Evolutionary conservation across 2,797 vertebrate species (phyloP), one percentile per base, ranked within the genome.

Genomic region (Melanotaenia trifasciata): DNA sequence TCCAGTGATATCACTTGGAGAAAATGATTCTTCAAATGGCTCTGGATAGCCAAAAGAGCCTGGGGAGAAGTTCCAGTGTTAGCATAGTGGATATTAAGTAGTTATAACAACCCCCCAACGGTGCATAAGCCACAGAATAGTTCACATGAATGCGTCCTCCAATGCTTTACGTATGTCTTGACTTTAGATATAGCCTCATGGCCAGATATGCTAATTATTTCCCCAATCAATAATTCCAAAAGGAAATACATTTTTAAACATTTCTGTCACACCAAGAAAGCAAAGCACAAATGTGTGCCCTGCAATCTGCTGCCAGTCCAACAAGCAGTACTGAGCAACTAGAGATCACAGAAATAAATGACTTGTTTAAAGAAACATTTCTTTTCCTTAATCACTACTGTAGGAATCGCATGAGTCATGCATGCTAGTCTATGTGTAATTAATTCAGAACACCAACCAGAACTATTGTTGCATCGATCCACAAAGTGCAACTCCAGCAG

Each of bases 1-100:
- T 83, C 74, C 81, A 90, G 61, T 47, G 70, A 50, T 78, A 81
- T 84, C 74, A 68, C 73, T 86, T 60, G n/a, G 72, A 78, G 79
- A 79, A 78, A 89, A 91, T 83, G 50, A 88, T 87, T 89, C 26
- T 58, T 89, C 76, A 82, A 89, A 91, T 83, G 57, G 73, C 66
- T 67, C 62, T 40, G 58, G 75, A 80, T 79, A 78, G 87, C 78
- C 38, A 66, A 81, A 82, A 84, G 72, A 74, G 85, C 89, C 83
- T 53, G 32, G 72, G 78, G 82, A 87, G 74, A 68, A 33, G 68
- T 80, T 78, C 18, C 24, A 36, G 58, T 88, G 83, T 83, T 86
- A 85, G 72, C 67, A 82, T 84, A 72, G 75, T 58, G 71, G 73
- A 76, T 84, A 89, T 80, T 84, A 86, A 82, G 73, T 78, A 81